These are phyloP conservation scores for Drosophila albomicans DNA, from an alignment of 1,140 invertebrate species.

Conservation along the genomic window DNA sequence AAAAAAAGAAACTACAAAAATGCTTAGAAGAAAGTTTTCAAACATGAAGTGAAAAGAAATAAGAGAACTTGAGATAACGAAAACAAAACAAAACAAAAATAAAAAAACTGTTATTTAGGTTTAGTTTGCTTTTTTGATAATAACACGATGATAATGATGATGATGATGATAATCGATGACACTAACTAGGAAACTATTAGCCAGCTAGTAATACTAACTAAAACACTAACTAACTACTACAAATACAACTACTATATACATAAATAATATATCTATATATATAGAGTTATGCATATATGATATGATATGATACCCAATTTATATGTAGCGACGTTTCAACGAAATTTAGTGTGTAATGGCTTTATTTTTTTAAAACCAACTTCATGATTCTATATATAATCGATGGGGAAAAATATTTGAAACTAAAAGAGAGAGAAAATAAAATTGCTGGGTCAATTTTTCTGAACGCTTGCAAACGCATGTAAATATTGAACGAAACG, in stretches of 20 bases:
- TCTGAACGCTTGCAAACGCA: slow-evolving; percentile 28
- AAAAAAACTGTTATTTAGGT: slow-evolving; percentile 51
- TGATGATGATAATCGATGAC: slow-evolving; percentile 21
- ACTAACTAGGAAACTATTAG: slow-evolving; percentile 47
- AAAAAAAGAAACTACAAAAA: slow-evolving; percentile 15
- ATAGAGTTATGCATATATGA: slow-evolving; percentile 21
- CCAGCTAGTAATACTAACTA: slow-evolving; percentile 36
- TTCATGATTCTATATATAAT: slow-evolving; percentile 12
- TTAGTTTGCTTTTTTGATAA: slow-evolving; percentile 41
- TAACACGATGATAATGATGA: neutral
- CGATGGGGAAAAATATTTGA: neutral
- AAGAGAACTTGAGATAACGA: slow-evolving; percentile 2
- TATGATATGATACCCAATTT: slow-evolving; percentile 27
- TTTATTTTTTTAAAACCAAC: slow-evolving; percentile 27
- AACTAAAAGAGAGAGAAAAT: neutral
- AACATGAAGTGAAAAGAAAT: slow-evolving; percentile 15
- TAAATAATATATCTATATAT: slow-evolving; percentile 9
- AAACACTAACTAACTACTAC: slow-evolving; percentile 2
- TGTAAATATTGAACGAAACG: slow-evolving; percentile 19
- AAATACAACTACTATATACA: slow-evolving; percentile 10
- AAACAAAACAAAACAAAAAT: neutral
- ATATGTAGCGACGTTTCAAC: slow-evolving; percentile 54
- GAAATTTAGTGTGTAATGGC: slow-evolving; percentile 50
- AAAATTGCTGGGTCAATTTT: slow-evolving; percentile 45
- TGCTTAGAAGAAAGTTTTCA: neutral